These are phyloP conservation scores for Triops cancriformis DNA, from an alignment of 1,140 invertebrate genomes.

Conservation along the genomic window DNA sequence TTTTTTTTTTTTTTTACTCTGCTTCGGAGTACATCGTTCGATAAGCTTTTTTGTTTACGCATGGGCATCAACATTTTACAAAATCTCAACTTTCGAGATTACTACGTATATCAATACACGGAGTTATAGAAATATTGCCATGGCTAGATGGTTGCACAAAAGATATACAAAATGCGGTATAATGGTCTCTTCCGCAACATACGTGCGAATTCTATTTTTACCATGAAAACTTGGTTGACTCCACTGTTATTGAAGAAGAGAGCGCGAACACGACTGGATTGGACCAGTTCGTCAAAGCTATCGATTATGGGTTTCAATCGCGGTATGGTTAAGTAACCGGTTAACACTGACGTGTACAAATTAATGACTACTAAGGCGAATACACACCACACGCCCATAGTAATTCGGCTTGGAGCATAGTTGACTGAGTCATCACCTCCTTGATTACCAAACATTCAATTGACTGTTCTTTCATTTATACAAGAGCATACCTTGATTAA, in stretches of 20 bases:
- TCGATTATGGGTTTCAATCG: not conserved
- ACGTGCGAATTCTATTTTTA: no score
- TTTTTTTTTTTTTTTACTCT: not conserved
- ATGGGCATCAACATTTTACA: no score
- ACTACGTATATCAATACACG: no score
- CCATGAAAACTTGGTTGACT: not conserved
- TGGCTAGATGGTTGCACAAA: no score
- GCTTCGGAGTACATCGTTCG: not conserved
- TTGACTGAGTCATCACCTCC: not conserved
- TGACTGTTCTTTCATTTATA: not conserved
- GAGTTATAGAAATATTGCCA: no score
- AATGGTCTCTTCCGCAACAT: no score
- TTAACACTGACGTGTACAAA: not conserved
- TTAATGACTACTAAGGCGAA: not conserved
- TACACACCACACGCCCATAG: not conserved
- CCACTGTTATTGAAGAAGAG: not conserved
- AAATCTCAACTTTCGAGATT: no score
- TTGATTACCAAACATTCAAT: not conserved
- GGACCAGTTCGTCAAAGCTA: not conserved
- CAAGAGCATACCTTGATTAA: not conserved
- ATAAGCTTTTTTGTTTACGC: no score
- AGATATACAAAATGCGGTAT: no score
- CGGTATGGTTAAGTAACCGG: not conserved
- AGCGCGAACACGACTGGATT: not conserved
- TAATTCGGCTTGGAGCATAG: not conserved